Percentiles rank a stretch among this genome's conserved stretches.
phyloP scores from a whole-genome alignment of 2,113 vertebrate genomes.

The Rhea pennata region DNA sequence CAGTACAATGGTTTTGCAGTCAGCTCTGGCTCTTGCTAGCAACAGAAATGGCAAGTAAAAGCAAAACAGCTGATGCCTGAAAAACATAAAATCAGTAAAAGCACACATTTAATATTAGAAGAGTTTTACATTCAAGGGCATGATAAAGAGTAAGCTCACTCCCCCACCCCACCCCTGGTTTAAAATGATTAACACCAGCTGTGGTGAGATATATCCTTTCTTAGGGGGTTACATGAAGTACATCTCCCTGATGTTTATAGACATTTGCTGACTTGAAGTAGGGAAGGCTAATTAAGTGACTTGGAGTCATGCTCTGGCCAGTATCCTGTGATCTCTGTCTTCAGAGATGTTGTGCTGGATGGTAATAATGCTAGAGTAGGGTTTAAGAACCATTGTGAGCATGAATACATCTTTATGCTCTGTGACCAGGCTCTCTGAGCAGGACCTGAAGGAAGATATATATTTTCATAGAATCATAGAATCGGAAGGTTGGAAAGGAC shows the following conservation, averaged over 20 bases:
- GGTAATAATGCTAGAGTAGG: background rate
- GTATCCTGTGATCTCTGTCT: background rate
- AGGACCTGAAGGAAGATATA: background rate
- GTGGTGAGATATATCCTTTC: background rate
- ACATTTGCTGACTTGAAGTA: accelerated
- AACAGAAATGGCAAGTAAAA: no score
- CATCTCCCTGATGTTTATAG: accelerated
- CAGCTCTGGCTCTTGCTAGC: background rate
- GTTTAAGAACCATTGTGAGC: background rate
- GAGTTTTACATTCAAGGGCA: background rate
- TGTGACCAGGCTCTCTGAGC: background rate
- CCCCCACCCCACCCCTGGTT: no score
- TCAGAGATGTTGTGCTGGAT: background rate
- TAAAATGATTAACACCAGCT: background rate
- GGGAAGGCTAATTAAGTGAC: background rate
- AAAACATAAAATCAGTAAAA: background rate
- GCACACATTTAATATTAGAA: accelerated
- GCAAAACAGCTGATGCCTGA: background rate
- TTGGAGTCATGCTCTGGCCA: accelerated
- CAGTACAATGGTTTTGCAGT: background rate
- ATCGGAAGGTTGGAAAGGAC: no score
- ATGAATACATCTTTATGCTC: background rate
- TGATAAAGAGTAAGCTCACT: background rate
- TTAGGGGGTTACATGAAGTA: background rate
- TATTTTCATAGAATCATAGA: no score